Evolutionary conservation across 2,888 invertebrate genomes (phyloP).

Genomic region (Minunthozetes semirufus): DNA sequence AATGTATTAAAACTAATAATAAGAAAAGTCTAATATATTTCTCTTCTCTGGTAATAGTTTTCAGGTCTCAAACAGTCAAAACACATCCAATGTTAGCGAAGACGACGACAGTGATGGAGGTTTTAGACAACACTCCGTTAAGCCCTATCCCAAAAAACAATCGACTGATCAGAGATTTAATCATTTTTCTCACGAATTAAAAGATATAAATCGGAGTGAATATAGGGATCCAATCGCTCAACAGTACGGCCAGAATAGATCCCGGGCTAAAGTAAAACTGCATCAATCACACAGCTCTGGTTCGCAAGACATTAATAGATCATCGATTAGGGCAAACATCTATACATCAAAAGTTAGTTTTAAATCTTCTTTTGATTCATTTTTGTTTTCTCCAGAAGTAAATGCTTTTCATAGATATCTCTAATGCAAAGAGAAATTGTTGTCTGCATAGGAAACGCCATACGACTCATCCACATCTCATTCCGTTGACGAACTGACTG

Average conservation of each 20-base stretch:
- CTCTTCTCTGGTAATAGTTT: not conserved
- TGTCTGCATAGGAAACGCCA: not conserved
- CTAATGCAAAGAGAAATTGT: no score
- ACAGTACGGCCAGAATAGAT: not conserved
- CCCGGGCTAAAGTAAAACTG: slow-evolving; percentile 1
- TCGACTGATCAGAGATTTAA: not conserved
- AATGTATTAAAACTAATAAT: not conserved
- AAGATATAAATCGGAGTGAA: not conserved
- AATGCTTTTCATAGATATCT: not conserved
- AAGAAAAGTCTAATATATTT: not conserved
- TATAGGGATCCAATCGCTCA: not conserved
- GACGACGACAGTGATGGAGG: slow-evolving; percentile 36
- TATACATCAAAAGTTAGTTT: slow-evolving; percentile 9
- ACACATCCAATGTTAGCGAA: slow-evolving; percentile 6
- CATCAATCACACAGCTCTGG: slow-evolving; percentile 23
- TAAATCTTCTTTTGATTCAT: not conserved
- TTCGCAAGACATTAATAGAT: slow-evolving; percentile 11
- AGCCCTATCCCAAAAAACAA: not conserved
- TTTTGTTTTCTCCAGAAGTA: not conserved
- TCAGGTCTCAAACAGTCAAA: not conserved
- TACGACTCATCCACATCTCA: slow-evolving; percentile 23
- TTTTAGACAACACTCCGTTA: slow-evolving; percentile 6
- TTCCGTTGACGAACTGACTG: not conserved
- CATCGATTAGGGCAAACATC: not conserved
- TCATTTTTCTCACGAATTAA: slow-evolving; percentile 16